Evolutionary conservation across 2,113 vertebrate genomes (phyloP).

Genomic region (Hemicordylus capensis): DNA sequence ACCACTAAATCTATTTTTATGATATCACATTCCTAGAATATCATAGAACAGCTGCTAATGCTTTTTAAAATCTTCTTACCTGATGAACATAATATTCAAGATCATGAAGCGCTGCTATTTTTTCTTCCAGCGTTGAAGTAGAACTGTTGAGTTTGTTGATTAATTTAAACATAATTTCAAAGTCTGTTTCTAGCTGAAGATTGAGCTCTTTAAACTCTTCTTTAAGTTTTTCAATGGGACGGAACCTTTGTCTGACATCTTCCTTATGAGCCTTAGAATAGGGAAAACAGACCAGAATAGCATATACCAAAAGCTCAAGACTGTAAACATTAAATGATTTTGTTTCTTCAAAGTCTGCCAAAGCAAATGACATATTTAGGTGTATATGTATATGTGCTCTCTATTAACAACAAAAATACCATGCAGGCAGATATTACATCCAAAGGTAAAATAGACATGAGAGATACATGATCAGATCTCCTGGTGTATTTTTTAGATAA

Average conservation of each 20-base stretch:
- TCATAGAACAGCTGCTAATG: conserved; percentile 26
- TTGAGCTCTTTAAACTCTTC: conserved; percentile 88
- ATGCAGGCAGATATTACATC: background rate
- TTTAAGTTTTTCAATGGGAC: conserved; percentile 88
- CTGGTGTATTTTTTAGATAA: background rate
- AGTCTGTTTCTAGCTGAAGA: conserved; percentile 89
- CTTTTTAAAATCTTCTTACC: conserved; percentile 72
- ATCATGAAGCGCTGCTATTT: conserved; percentile 84
- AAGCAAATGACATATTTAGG: background rate
- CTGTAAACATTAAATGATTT: background rate
- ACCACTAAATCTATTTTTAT: conserved; percentile 39
- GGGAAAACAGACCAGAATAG: conserved; percentile 28
- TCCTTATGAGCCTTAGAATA: conserved; percentile 64
- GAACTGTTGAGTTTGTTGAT: conserved; percentile 86
- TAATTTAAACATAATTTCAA: conserved; percentile 88
- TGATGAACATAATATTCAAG: conserved; percentile 97
- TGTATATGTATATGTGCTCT: background rate
- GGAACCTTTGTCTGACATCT: conserved; percentile 74
- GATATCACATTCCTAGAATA: conserved; percentile 37
- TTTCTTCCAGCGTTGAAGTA: conserved; percentile 80
- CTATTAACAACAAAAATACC: background rate
- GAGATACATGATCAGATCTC: background rate
- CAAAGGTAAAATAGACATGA: background rate
- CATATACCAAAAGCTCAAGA: background rate
- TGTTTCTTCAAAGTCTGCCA: background rate